Base-by-base conservation (phyloP, 2,113 vertebrate species). In the Rutilus rutilus region DNA sequence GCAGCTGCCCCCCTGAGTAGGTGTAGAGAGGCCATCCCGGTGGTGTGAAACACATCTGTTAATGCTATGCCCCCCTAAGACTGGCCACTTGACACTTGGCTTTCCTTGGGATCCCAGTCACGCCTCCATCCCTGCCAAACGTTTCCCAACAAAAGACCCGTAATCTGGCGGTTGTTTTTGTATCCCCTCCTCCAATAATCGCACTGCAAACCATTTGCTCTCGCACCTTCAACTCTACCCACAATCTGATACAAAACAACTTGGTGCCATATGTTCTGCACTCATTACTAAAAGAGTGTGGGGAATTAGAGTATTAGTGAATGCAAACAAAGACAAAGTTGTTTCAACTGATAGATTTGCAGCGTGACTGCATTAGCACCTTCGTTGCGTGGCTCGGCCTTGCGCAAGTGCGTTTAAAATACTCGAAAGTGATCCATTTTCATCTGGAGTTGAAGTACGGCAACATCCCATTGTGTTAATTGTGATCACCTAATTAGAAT, bases 11-110 rank as follows among this genome's bases (percentile, higher is more conserved):
- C 76, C 60, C 78, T 52, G 78, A 64, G 78, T 33, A 82, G 78
- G 78, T 82, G 85, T 75, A 19, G 77, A 86, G 64, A 86, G 52
- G 77, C 62, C 30, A n/a, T 80, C 36, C 69, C 19, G 6, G 47
- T 73, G 78, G 85, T 81, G 85, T 86, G 67, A 86, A 81, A 73
- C 85, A 81, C 78, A 82, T 86, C 78, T 86, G 85, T 86, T 86
- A 75, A 82, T 82, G 78, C 39, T 33, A 21, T 52, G 59, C 19
- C 74, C 67, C 85, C 82, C 85, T 39, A 50, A 64, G 78, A 73
- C 2, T 23, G 30, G 6, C 78, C 69, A 82, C 85, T 86, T 86
- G 85, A 81, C 85, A 86, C 78, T 75, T 82, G 77, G 33, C 27
- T 86, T 81, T 81, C 45, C 42, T 39, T 42, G 0, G 42, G 57